These are phyloP conservation scores for Prorops nasuta DNA, from an alignment of 1,140 invertebrate species.

Conservation along the genomic window DNA sequence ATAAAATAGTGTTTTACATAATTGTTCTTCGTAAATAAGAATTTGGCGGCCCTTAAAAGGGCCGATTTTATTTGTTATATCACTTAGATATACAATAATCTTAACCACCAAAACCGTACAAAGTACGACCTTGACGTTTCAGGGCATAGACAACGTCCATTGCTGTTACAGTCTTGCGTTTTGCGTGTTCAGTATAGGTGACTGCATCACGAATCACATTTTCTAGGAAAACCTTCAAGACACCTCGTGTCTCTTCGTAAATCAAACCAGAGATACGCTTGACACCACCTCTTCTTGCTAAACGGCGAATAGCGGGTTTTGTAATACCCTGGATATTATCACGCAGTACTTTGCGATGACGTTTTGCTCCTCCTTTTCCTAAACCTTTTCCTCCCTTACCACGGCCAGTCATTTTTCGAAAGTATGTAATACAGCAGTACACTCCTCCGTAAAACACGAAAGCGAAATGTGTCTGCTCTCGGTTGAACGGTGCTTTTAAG, in stretches of 20 bases:
- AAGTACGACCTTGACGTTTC: neutral
- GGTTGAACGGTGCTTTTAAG: conserved; percentile 36
- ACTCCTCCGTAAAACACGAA: too few relatives aligned
- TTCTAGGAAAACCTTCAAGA: neutral
- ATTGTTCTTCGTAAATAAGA: too few relatives aligned
- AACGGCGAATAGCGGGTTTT: neutral
- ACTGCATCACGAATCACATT: neutral
- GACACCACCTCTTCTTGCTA: neutral
- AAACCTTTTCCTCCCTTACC: neutral
- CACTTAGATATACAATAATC: neutral
- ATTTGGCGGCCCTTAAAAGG: neutral
- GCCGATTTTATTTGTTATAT: neutral
- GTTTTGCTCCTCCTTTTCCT: neutral
- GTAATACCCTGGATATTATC: neutral
- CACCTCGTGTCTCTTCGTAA: neutral
- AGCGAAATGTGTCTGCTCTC: neutral
- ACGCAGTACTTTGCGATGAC: neutral
- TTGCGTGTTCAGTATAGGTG: neutral
- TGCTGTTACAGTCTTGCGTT: neutral
- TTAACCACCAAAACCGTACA: neutral
- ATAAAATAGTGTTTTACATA: too few relatives aligned
- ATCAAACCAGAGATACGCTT: neutral
- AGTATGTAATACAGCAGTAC: neutral
- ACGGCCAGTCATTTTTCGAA: neutral
- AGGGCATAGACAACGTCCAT: neutral